A percentile compares a stretch with the other conserved stretches of the same genome.
Conservation (phyloP, 1,140 invertebrate genomes). For the Trachymyrmex cornetzi region DNA sequence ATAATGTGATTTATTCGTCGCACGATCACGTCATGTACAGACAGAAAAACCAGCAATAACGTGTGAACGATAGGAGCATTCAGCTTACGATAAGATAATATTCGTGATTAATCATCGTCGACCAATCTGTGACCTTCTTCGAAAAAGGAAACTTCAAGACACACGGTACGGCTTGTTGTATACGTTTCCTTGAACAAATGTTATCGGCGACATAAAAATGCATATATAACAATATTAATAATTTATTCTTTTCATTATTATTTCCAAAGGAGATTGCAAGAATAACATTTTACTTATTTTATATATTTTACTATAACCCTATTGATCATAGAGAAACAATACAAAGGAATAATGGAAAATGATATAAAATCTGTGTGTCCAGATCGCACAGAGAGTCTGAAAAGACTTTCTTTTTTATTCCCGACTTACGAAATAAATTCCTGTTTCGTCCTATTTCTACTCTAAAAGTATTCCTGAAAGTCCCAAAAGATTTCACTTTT, state of each 20-base stretch:
- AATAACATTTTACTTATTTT: background rate
- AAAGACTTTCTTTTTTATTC: too few species aligned
- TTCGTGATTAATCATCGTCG: conserved; percentile 44
- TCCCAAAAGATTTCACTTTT: too few species aligned
- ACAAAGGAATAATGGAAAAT: background rate
- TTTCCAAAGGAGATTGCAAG: background rate
- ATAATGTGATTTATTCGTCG: conserved; percentile 14
- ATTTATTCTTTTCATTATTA: background rate
- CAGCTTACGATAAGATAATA: conserved; percentile 61
- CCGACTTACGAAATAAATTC: too few species aligned
- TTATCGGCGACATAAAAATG: background rate
- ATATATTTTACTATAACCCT: background rate
- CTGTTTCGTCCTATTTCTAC: too few species aligned
- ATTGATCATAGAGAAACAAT: background rate
- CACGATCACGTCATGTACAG: background rate
- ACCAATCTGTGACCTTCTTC: conserved; percentile 58
- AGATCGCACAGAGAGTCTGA: too few species aligned
- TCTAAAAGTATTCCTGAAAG: too few species aligned
- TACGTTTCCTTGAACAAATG: background rate
- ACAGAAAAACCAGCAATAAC: conserved; percentile 14
- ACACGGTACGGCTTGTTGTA: background rate
- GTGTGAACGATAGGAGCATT: conserved; percentile 45
- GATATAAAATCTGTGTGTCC: background rate
- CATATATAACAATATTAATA: background rate
- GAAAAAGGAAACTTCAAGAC: background rate